Conservation (phyloP, 1,140 invertebrate species). For the Pogonus chalceus region DNA sequence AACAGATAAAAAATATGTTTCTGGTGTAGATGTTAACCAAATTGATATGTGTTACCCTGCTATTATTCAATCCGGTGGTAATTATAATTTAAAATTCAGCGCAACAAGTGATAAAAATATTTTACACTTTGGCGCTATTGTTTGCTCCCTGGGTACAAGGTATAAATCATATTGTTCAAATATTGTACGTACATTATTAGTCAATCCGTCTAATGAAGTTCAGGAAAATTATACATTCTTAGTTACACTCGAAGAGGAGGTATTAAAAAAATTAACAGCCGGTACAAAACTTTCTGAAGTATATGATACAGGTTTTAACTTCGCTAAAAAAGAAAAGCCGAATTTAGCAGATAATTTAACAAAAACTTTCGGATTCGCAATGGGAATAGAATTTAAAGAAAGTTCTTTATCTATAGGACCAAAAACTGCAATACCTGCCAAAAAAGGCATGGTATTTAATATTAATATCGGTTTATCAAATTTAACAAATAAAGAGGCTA, state of each 20-base stretch:
- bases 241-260: constrained; percentile 81
- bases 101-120: constrained; percentile 87
- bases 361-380: constrained; percentile 71
- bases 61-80: constrained; percentile 96
- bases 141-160: constrained; percentile 86
- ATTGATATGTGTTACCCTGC: constrained; percentile 97
- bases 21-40: constrained; percentile 73
- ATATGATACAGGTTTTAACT: constrained; percentile 73
- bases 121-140: constrained; percentile 92
- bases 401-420: constrained; percentile 83
- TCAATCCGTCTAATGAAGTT: constrained; percentile 78
- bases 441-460: constrained; percentile 96
- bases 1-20: constrained; percentile 88
- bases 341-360: constrained; percentile 83
- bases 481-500: constrained; percentile 70
- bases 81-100: constrained; percentile 96
- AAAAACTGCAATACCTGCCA: constrained; percentile 71
- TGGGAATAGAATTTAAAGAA: constrained; percentile 97
- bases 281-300: constrained; percentile 81
- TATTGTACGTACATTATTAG: constrained; percentile 92
- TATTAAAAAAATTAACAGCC: constrained; percentile 74
- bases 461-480: constrained; percentile 90
- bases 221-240: constrained; percentile 91
- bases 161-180: constrained; percentile 99
- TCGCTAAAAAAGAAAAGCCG: constrained; percentile 82